These are phyloP conservation scores for Petaurus breviceps DNA, from an alignment of 2,113 vertebrate genomes.

Conservation along the genomic window DNA sequence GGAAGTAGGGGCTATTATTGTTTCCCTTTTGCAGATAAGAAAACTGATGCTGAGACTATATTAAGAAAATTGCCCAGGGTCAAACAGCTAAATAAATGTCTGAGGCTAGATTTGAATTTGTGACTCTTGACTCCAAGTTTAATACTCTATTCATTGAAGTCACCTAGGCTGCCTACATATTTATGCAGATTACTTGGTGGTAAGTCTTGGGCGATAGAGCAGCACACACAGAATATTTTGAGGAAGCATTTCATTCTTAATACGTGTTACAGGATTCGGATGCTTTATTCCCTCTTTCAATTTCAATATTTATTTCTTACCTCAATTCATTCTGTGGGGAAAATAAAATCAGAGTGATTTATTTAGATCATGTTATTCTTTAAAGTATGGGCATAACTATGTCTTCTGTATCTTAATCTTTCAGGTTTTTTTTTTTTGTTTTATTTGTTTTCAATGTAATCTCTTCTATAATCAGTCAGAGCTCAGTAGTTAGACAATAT, in stretches of 20 bases:
- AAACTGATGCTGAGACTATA: neutral
- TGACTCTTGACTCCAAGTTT: neutral
- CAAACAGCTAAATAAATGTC: neutral
- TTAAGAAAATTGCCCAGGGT: neutral
- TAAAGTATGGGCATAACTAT: neutral
- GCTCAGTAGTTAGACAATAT: slow-evolving; percentile 1
- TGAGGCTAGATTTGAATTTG: neutral
- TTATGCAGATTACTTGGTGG: neutral
- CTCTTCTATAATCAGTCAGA: neutral
- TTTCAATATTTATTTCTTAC: neutral
- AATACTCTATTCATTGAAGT: neutral
- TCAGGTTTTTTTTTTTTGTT: neutral
- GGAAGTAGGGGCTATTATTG: neutral
- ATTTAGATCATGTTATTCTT: neutral
- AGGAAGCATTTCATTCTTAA: neutral
- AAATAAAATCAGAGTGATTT: slow-evolving; percentile 3
- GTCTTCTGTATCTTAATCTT: neutral
- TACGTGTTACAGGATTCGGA: slow-evolving; percentile 4
- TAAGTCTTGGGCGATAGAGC: neutral
- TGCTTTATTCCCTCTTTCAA: slow-evolving; percentile 19
- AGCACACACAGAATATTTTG: slow-evolving; percentile 6
- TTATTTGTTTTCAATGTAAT: neutral
- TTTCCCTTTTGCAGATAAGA: neutral
- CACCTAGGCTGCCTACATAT: neutral
- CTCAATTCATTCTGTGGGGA: neutral